phyloP scores from a whole-genome alignment of 1,140 invertebrate genomes.

The Lordiphosa mommai region DNA sequence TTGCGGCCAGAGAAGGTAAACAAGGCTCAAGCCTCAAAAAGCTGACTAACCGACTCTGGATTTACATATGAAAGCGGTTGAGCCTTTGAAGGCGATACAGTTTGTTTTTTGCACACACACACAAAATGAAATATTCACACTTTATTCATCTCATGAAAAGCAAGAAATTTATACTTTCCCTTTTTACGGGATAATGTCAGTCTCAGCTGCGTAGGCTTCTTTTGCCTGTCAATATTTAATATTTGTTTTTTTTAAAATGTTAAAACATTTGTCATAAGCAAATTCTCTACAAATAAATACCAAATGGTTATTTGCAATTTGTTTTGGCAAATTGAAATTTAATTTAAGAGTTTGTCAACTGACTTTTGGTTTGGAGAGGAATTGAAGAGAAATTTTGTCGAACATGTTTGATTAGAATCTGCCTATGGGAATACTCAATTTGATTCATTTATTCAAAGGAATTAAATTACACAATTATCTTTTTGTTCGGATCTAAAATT shows the following conservation, averaged over 20 bases:
- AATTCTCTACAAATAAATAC: no score
- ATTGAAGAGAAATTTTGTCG: neutral
- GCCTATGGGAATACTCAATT: no score
- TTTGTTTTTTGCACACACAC: no score
- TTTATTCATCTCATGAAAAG: slow-evolving; percentile 23
- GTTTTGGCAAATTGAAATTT: slow-evolving; percentile 2
- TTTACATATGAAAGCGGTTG: slow-evolving; percentile 42
- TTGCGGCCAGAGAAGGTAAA: slow-evolving; percentile 22
- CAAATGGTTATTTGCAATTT: no score
- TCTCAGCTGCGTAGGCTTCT: slow-evolving; percentile 44
- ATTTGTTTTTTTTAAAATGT: slow-evolving; percentile 34
- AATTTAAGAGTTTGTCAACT: slow-evolving; percentile 4
- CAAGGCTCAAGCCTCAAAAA: slow-evolving; percentile 33
- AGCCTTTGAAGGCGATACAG: slow-evolving; percentile 28
- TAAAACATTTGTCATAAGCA: no score
- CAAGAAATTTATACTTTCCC: slow-evolving; percentile 26
- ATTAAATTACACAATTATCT: no score
- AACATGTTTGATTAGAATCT: no score
- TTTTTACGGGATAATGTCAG: slow-evolving; percentile 47
- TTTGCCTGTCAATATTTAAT: slow-evolving; percentile 50
- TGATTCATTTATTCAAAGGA: no score
- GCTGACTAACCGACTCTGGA: slow-evolving; percentile 30
- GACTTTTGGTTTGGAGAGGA: slow-evolving; percentile 7
- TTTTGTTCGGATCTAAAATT: no score
- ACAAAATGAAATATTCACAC: slow-evolving; percentile 37